Evolutionary conservation across 2,888 invertebrate species (phyloP).

Genomic region (Brachyptera risi): DNA sequence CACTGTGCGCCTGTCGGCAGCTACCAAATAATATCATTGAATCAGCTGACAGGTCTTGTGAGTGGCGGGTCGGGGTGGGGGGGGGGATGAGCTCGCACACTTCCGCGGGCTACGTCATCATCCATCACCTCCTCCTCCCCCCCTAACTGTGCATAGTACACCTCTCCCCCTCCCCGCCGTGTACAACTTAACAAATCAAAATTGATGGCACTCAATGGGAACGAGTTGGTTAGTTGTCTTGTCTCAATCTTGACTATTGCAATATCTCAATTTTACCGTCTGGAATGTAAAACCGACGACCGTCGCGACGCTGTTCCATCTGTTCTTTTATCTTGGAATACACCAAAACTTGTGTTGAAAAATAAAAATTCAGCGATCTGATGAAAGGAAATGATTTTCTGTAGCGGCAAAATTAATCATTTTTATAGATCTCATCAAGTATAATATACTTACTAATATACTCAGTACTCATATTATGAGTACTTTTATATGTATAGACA

Average conservation of each 20-base stretch:
- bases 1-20: conserved; percentile 27
- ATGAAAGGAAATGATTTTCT: too few relatives aligned
- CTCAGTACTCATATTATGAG: too few relatives aligned
- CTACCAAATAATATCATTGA: conserved; percentile 30
- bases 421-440: too few relatives aligned
- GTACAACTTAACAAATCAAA: conserved; percentile 26
- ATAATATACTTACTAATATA: too few relatives aligned
- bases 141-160: conserved; percentile 15
- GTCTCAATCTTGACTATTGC: conserved; percentile 6
- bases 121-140: conserved; percentile 17
- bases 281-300: too few relatives aligned
- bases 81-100: conserved; percentile 18
- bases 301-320: not conserved
- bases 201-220: conserved; percentile 24
- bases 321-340: not conserved
- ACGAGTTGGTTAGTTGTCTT: conserved; percentile 21
- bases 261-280: too few relatives aligned
- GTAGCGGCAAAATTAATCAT: too few relatives aligned
- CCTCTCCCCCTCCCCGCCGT: conserved; percentile 9
- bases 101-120: conserved; percentile 19
- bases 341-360: too few relatives aligned
- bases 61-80: conserved; percentile 23
- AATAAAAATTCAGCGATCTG: too few relatives aligned
- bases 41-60: conserved; percentile 25
- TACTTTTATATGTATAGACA: too few relatives aligned